phyloP scores from a whole-genome alignment of 2,113 vertebrate genomes.

The Hippocampus guttulatus region DNA sequence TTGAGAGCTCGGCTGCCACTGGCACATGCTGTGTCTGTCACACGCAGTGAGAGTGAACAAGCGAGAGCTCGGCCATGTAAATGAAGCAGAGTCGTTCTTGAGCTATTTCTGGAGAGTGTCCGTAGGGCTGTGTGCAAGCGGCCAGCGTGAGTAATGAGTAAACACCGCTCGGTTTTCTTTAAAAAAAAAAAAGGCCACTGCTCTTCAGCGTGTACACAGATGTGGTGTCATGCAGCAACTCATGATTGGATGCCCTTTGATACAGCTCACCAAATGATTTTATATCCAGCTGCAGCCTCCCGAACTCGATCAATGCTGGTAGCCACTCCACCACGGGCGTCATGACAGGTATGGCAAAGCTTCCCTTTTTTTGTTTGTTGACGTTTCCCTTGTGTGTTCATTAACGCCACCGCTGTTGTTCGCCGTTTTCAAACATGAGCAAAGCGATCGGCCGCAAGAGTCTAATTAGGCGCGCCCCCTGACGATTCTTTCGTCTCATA shows the following conservation, averaged over 20 bases:
- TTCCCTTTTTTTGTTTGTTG: constrained; percentile 14
- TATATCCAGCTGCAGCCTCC: constrained; percentile 65
- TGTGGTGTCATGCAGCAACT: not conserved
- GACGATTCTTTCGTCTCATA: constrained; percentile 3
- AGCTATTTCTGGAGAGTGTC: constrained; percentile 68
- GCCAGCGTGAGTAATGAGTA: constrained; percentile 58
- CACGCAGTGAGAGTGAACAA: constrained; percentile 13
- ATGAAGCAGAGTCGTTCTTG: constrained; percentile 59
- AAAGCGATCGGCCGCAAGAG: constrained; percentile 20
- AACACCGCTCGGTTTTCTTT: constrained; percentile 36
- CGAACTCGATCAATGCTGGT: constrained; percentile 61
- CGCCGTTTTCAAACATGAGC: constrained; percentile 11
- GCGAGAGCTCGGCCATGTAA: constrained; percentile 19
- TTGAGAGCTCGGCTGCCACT: constrained; percentile 51
- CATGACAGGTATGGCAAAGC: constrained; percentile 68
- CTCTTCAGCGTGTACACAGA: not conserved
- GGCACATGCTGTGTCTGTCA: constrained; percentile 43
- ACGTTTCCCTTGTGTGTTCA: constrained; percentile 49
- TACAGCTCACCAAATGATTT: constrained; percentile 23
- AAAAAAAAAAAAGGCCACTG: not conserved
- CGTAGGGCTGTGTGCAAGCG: constrained; percentile 53
- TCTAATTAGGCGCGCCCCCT: constrained; percentile 31
- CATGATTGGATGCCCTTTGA: not conserved
- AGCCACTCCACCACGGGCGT: constrained; percentile 59
- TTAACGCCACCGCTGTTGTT: constrained; percentile 33